These are phyloP conservation scores for Anas georgica DNA, from an alignment of 2,797 vertebrate species.

Conservation along the genomic window DNA sequence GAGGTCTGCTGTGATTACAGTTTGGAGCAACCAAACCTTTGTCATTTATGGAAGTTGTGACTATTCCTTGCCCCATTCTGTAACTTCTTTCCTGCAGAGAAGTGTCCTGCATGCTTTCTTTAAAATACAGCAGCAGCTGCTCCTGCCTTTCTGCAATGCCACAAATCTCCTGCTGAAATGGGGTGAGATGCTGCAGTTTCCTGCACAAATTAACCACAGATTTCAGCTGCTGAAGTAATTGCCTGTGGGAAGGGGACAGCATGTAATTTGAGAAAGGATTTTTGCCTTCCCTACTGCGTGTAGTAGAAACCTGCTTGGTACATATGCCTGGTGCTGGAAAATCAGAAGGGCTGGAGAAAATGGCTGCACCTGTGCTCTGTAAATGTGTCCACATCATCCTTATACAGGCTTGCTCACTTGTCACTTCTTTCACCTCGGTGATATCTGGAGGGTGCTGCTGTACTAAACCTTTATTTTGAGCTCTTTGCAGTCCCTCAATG, in stretches of 20 bases:
- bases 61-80: neutral
- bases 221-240: neutral
- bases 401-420: neutral
- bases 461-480: neutral
- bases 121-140: neutral
- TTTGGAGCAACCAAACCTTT: neutral
- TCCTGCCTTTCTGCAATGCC: neutral
- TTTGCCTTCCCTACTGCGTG: neutral
- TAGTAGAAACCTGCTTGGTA: neutral
- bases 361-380: neutral
- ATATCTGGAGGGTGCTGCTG: neutral
- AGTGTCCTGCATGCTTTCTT: neutral
- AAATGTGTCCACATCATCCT: neutral
- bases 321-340: neutral
- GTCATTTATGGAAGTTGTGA: neutral
- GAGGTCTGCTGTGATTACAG: neutral
- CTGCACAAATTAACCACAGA: neutral
- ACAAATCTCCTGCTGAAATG: neutral
- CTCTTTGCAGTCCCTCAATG: neutral
- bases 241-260: neutral
- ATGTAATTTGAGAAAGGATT: neutral
- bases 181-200: conserved; percentile 5
- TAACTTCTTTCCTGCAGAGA: neutral
- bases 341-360: neutral
- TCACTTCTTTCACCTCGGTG: neutral